Evolutionary conservation across 2,888 invertebrate species (phyloP).

Genomic region (Palloptera scutellata): DNA sequence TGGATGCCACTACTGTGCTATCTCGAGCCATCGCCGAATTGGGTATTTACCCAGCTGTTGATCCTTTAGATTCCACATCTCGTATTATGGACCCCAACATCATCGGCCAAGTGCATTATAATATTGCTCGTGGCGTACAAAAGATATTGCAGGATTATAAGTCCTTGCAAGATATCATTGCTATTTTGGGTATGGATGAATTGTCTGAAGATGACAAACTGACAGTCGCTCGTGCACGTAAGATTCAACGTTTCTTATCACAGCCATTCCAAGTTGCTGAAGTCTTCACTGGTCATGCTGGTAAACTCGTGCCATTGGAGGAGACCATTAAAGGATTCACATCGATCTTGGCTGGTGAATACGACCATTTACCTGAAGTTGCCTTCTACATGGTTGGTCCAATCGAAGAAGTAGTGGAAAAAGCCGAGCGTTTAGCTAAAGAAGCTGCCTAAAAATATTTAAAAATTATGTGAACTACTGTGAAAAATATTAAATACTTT

Average conservation of each 20-base stretch:
- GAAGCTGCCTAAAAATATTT: constrained; percentile 47
- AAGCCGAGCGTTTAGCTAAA: constrained; percentile 71
- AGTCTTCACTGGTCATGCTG: constrained; percentile 91
- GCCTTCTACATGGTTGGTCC: constrained; percentile 97
- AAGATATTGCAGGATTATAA: constrained; percentile 87
- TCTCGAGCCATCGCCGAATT: constrained; percentile 92
- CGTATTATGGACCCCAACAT: constrained; percentile 94
- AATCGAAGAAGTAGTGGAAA: constrained; percentile 85
- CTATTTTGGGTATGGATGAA: constrained; percentile 92
- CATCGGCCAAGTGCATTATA: constrained; percentile 88
- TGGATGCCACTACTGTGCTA: constrained; percentile 93
- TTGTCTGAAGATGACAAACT: constrained; percentile 94
- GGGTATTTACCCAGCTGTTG: constrained; percentile 93
- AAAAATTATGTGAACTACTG: no score
- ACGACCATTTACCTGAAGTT: constrained; percentile 91
- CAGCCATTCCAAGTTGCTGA: constrained; percentile 93
- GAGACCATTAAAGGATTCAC: constrained; percentile 91
- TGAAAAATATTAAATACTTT: no score
- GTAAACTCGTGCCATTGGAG: constrained; percentile 85
- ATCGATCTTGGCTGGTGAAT: constrained; percentile 81
- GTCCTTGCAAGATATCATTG: constrained; percentile 86
- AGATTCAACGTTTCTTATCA: constrained; percentile 92
- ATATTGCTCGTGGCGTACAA: constrained; percentile 87
- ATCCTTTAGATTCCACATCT: constrained; percentile 91
- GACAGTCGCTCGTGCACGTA: constrained; percentile 90